Evolutionary conservation across 2,888 invertebrate species (phyloP), one percentile per base, ranked within the genome.

Genomic region (Heliconius charithonia): DNA sequence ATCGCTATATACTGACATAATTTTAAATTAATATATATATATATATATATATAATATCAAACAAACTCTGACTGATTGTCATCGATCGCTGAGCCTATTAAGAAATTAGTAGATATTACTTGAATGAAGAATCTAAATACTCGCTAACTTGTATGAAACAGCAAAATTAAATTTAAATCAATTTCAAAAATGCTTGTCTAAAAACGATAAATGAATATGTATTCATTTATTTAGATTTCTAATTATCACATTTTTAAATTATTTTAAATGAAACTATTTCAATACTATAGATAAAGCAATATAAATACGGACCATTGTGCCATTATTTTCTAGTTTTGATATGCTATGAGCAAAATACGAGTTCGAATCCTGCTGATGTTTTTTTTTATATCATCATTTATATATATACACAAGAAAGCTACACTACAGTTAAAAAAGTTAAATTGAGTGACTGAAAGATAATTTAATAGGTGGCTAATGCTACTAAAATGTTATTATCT

Each of bases 241-340:
- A 37, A 10, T 37, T 22, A 22, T 56, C 2, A 9, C 10, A 62
- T 25, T 62, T 62, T 63, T 63, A 6, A 16, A 6, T 16, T 16
- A 16, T 32, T 32, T 66, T 22, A 66, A 66, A 10, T 27, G 66
- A 66, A 67, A 67, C 37, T 22, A 67, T 67, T 67, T 37, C n/a
- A 67, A 37, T 37, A 13, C 25, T 62, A 25, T 16, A 63, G 9
- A 22, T 56, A 56, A 22, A 22, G 22, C 56, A 22, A 19, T 16
- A 45, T 45, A 45, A 45, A 45, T 45, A 45, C 16, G 16, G 45
- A 1, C 16, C 6, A 45, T 45, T 56, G 56, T 56, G 22, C 22
- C 0, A 56, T 56, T 56, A 22, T 22, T 56, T 56, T 56, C 9
- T 56, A 56, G 7, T 9, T 19, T 22, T 9, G 19, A 56, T 62